A percentile compares a stretch with the other conserved stretches of the same genome.
Evolutionary conservation across 2,888 invertebrate species (phyloP).

Genomic region (Acrobasis suavella): DNA sequence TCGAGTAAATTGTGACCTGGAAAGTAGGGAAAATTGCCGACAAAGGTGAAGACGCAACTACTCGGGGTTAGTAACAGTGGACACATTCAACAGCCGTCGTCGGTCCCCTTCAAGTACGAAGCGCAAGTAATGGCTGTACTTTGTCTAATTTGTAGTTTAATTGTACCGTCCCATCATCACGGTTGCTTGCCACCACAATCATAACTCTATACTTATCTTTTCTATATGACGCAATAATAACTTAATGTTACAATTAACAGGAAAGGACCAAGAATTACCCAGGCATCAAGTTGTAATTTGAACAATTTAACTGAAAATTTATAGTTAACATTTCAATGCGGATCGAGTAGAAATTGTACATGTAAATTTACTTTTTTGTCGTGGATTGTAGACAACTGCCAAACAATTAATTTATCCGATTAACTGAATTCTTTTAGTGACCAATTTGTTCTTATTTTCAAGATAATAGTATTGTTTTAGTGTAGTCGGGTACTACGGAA

Average conservation of each 20-base stretch:
- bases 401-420: too few species aligned
- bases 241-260: slow-evolving; percentile 3
- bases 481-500: too few species aligned
- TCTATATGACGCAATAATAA: slow-evolving; percentile 12
- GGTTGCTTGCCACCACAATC: not conserved
- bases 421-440: too few species aligned
- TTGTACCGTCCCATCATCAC: not conserved
- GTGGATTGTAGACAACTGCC: too few species aligned
- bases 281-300: not conserved
- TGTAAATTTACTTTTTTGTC: too few species aligned
- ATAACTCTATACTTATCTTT: not conserved
- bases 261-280: not conserved
- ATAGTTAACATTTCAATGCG: not conserved
- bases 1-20: too few species aligned
- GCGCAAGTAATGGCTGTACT: not conserved
- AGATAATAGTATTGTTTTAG: too few species aligned
- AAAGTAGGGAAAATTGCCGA: too few species aligned
- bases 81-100: not conserved
- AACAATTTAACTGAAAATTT: slow-evolving; percentile 5
- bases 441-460: too few species aligned
- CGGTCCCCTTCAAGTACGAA: slow-evolving; percentile 8
- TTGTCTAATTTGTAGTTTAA: slow-evolving; percentile 16
- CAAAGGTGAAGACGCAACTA: too few species aligned
- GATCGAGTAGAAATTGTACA: not conserved
- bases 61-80: not conserved